Conservation (phyloP, 35 echinoderm and acorn worm species). For the Apostichopus parvimensis region DNA sequence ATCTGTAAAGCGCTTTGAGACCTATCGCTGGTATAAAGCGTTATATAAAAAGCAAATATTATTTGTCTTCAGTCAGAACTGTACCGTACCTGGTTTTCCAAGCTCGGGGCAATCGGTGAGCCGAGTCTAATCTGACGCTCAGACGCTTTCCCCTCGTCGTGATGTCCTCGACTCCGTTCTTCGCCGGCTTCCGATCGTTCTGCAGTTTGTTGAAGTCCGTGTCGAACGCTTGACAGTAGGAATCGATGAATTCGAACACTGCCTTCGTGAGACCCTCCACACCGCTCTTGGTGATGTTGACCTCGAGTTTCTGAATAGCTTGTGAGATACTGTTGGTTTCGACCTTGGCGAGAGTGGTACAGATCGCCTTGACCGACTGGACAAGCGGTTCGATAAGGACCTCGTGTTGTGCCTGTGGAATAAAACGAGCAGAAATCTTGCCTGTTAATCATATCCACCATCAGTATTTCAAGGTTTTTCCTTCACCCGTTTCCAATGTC, state of each 20-base stretch:
- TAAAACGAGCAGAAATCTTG: not conserved
- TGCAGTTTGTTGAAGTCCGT: conserved; percentile 77
- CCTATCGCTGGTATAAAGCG: too few relatives aligned
- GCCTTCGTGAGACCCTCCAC: conserved; percentile 61
- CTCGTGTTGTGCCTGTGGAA: conserved; percentile 17
- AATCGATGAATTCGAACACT: conserved; percentile 72
- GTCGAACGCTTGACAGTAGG: conserved; percentile 95
- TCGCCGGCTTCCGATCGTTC: not conserved
- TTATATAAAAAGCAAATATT: too few relatives aligned
- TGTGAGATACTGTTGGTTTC: conserved; percentile 86
- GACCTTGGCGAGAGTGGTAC: conserved; percentile 78
- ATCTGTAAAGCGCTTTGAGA: too few relatives aligned
- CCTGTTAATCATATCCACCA: too few relatives aligned
- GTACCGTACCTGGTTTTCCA: conserved; percentile 76
- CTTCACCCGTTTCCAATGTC: too few relatives aligned
- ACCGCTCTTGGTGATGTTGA: conserved; percentile 1
- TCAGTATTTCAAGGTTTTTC: too few relatives aligned
- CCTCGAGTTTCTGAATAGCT: conserved; percentile 57
- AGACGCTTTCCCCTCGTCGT: conserved; percentile 72
- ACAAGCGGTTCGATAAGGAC: conserved; percentile 60
- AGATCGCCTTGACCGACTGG: conserved; percentile 92
- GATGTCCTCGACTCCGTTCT: conserved; percentile 63
- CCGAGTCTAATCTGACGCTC: conserved; percentile 67
- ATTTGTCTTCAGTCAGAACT: not conserved
- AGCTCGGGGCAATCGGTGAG: conserved; percentile 66